Conservation (phyloP, 2,888 invertebrate genomes). For the Candidula unifasciata region DNA sequence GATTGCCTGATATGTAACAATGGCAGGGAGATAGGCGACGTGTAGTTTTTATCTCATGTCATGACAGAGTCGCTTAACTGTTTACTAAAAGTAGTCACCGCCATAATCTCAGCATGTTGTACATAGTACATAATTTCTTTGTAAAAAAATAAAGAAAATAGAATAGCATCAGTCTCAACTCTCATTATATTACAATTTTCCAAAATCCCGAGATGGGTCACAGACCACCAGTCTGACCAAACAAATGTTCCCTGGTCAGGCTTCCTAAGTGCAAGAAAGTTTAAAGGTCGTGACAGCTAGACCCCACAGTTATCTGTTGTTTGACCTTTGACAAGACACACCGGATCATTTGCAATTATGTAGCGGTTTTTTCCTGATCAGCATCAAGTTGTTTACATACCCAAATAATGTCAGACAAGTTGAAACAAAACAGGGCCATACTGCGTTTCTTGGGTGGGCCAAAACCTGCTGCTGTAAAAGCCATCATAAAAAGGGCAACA, state of each 20-base stretch:
- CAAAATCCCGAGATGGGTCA: neutral
- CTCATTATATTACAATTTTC: neutral
- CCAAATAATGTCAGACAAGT: too few species aligned
- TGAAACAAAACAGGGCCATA: too few species aligned
- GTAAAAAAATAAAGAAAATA: constrained; percentile 11
- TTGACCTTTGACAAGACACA: too few species aligned
- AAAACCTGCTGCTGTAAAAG: too few species aligned
- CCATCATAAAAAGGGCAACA: too few species aligned
- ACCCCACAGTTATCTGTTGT: neutral
- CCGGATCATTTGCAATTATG: too few species aligned
- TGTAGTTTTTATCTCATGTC: neutral
- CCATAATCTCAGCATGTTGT: neutral
- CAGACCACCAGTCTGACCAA: neutral
- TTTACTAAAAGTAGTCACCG: constrained; percentile 9
- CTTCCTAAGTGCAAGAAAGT: neutral
- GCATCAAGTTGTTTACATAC: too few species aligned
- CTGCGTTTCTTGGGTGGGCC: too few species aligned
- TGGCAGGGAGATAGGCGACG: neutral
- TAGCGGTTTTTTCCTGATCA: too few species aligned
- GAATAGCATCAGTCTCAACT: neutral
- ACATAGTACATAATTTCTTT: neutral
- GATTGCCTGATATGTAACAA: neutral
- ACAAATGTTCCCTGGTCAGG: neutral
- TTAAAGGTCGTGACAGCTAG: neutral
- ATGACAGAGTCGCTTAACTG: neutral